Evolutionary conservation across 2,797 vertebrate species (phyloP).

Genomic region (Nothura maculosa): DNA sequence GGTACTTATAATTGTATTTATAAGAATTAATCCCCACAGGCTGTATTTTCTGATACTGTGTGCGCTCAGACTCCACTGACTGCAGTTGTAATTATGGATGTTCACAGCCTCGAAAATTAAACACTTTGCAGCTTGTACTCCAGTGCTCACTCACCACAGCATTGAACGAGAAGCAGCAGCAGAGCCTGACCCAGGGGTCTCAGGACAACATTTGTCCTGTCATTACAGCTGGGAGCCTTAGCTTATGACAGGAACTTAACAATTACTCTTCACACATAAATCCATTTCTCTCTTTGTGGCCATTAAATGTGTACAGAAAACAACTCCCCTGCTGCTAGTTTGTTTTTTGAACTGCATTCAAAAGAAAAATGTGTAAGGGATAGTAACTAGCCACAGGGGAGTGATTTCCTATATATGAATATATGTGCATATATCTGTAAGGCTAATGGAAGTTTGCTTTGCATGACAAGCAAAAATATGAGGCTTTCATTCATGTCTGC

Average conservation of each 20-base stretch:
- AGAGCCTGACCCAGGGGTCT: not conserved
- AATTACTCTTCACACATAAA: rapidly evolving
- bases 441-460: not conserved
- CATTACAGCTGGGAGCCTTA: not conserved
- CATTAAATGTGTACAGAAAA: not conserved
- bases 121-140: not conserved
- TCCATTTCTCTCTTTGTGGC: not conserved
- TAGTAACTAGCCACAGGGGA: not conserved
- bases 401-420: not conserved
- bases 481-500: not conserved
- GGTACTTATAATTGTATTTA: not conserved
- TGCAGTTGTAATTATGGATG: not conserved
- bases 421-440: not conserved
- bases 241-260: not conserved
- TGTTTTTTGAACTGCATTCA: not conserved
- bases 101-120: not conserved
- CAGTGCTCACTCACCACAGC: not conserved
- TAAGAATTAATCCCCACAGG: not conserved
- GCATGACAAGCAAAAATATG: not conserved
- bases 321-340: not conserved
- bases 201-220: not conserved
- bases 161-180: not conserved
- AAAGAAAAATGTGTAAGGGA: not conserved
- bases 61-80: not conserved
- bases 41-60: not conserved